phyloP scores from a whole-genome alignment of 1,140 invertebrate species.

The Halesus radiatus region DNA sequence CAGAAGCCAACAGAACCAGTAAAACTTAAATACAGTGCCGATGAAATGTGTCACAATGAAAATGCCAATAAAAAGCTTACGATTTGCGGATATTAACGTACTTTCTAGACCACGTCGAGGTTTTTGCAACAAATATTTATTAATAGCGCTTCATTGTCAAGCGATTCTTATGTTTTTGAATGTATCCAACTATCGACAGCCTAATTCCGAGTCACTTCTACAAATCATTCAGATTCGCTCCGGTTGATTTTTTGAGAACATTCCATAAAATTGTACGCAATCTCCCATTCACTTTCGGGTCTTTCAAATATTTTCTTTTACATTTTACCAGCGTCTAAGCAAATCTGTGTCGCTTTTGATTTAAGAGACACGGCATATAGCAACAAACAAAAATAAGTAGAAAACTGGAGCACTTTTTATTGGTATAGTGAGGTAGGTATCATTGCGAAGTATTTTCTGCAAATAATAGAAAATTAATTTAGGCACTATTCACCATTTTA shows the following conservation, averaged over 20 bases:
- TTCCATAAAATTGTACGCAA: not conserved
- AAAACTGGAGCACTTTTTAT: no score
- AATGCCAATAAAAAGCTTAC: not conserved
- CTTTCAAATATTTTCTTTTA: not conserved
- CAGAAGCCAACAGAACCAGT: not conserved
- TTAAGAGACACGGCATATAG: no score
- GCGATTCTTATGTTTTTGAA: not conserved
- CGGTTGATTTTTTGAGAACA: not conserved
- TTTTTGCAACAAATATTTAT: slow-evolving; percentile 30
- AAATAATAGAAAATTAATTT: no score
- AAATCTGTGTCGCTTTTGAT: no score
- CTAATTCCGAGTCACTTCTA: not conserved
- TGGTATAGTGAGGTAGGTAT: no score
- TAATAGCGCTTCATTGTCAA: slow-evolving; percentile 9
- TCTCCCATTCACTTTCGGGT: slow-evolving; percentile 4
- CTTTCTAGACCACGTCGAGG: slow-evolving; percentile 29
- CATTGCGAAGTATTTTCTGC: no score
- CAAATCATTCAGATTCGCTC: not conserved
- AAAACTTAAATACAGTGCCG: not conserved
- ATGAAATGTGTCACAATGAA: slow-evolving; percentile 5
- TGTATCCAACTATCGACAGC: not conserved
- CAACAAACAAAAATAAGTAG: no score
- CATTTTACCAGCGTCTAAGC: no score
- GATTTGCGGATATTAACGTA: slow-evolving; percentile 15
- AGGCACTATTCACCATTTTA: no score